A percentile compares a stretch with the other conserved stretches of the same genome.
These are phyloP conservation scores for Zophobas atratus DNA, from an alignment of 1,140 invertebrate genomes.

Conservation along the genomic window DNA sequence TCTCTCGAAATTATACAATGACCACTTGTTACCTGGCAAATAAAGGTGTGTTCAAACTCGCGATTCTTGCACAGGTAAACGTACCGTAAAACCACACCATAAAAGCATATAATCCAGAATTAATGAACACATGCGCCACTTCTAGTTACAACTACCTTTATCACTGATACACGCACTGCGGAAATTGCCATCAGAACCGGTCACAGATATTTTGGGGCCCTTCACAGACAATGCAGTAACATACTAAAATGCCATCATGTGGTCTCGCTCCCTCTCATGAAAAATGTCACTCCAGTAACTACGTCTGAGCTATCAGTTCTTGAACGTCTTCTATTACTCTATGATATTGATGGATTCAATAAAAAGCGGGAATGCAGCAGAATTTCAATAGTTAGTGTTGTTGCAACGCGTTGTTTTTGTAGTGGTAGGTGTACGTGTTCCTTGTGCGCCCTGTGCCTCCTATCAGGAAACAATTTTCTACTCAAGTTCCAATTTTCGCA, in stretches of 20 bases:
- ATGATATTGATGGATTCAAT: too few relatives aligned
- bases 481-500: slow-evolving; percentile 29
- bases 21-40: slow-evolving; percentile 27
- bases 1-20: slow-evolving; percentile 33
- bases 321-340: too few relatives aligned
- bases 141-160: not conserved
- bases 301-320: too few relatives aligned
- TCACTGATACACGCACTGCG: too few relatives aligned
- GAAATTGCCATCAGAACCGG: too few relatives aligned
- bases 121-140: slow-evolving; percentile 7
- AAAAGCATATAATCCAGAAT: not conserved
- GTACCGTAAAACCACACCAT: slow-evolving; percentile 12
- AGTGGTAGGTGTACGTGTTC: not conserved
- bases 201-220: too few relatives aligned
- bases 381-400: too few relatives aligned
- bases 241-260: too few relatives aligned
- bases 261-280: too few relatives aligned
- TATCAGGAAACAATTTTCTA: slow-evolving; percentile 41
- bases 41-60: slow-evolving; percentile 28
- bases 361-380: too few relatives aligned
- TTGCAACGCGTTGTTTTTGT: not conserved
- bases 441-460: not conserved
- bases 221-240: too few relatives aligned
- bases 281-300: too few relatives aligned
- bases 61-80: slow-evolving; percentile 26